phyloP scores from a whole-genome alignment of 2,113 vertebrate species.

The Limnothrissa miodon region DNA sequence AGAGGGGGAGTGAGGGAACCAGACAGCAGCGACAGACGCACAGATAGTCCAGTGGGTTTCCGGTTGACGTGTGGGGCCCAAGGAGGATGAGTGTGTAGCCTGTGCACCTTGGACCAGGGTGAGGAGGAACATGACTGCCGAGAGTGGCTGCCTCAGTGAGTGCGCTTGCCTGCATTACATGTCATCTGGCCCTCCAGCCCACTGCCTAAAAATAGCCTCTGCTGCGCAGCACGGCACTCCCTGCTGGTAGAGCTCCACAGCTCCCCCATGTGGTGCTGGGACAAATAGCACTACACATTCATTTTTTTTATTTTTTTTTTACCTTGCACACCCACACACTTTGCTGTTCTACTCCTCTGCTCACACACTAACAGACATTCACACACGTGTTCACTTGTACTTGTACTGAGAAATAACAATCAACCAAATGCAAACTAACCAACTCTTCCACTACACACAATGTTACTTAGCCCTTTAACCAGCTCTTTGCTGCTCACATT shows the following conservation, averaged over 20 bases:
- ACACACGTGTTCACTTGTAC: not conserved
- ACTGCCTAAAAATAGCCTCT: slow-evolving; percentile 8
- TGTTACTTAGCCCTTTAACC: no score
- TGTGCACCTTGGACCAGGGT: not conserved
- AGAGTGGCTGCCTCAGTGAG: not conserved
- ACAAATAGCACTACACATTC: not conserved
- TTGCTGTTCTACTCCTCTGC: not conserved
- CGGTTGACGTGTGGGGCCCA: not conserved
- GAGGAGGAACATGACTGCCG: not conserved
- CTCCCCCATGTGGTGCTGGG: not conserved
- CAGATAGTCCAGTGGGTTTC: not conserved
- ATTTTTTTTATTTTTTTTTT: not conserved
- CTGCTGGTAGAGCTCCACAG: not conserved
- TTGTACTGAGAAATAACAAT: no score
- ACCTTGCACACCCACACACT: not conserved
- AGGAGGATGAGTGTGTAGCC: not conserved
- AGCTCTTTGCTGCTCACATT: no score
- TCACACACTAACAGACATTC: not conserved
- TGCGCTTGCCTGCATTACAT: slow-evolving; percentile 5
- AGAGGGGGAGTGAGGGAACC: not conserved
- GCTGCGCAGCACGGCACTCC: not conserved
- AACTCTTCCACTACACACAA: no score
- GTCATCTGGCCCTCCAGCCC: not conserved
- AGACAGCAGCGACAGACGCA: not conserved
- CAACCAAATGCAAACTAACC: no score